These are phyloP conservation scores for Drosophila parthenogenetica DNA, from an alignment of 2,888 invertebrate species.

Conservation along the genomic window DNA sequence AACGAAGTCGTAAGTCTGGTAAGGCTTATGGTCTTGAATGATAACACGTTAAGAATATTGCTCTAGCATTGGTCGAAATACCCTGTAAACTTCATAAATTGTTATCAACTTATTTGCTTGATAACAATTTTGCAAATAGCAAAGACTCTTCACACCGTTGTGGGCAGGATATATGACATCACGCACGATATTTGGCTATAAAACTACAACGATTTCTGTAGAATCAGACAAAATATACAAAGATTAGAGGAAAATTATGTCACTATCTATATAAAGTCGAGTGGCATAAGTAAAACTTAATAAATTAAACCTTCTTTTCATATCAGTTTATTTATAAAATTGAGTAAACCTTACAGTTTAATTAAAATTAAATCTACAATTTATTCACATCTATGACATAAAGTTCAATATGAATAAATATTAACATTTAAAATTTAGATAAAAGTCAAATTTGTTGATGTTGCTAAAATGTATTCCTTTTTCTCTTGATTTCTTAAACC, in stretches of 20 bases:
- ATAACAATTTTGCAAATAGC: not conserved
- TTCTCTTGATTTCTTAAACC: too few relatives aligned
- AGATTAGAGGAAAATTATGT: slow-evolving; percentile 12
- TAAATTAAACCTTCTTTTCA: not conserved
- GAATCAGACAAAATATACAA: slow-evolving; percentile 31
- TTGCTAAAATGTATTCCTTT: too few relatives aligned
- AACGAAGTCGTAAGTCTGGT: slow-evolving; percentile 34
- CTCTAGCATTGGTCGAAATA: slow-evolving; percentile 20
- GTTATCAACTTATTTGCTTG: not conserved
- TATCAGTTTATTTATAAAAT: not conserved
- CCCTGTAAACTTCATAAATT: slow-evolving; percentile 9
- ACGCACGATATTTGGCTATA: slow-evolving; percentile 17
- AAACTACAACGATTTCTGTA: slow-evolving; percentile 22
- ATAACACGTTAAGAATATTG: slow-evolving; percentile 39
- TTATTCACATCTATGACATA: too few relatives aligned
- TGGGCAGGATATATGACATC: slow-evolving; percentile 41
- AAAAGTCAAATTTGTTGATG: too few relatives aligned
- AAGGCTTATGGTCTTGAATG: slow-evolving; percentile 42
- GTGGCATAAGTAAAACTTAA: not conserved
- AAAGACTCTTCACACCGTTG: too few relatives aligned
- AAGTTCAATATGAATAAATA: too few relatives aligned
- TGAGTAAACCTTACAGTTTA: not conserved
- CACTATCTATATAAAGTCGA: not conserved
- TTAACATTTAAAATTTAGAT: too few relatives aligned
- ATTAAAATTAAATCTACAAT: not conserved